Conservation (phyloP, 2,888 invertebrate genomes). For the Hymenopus coronatus region DNA sequence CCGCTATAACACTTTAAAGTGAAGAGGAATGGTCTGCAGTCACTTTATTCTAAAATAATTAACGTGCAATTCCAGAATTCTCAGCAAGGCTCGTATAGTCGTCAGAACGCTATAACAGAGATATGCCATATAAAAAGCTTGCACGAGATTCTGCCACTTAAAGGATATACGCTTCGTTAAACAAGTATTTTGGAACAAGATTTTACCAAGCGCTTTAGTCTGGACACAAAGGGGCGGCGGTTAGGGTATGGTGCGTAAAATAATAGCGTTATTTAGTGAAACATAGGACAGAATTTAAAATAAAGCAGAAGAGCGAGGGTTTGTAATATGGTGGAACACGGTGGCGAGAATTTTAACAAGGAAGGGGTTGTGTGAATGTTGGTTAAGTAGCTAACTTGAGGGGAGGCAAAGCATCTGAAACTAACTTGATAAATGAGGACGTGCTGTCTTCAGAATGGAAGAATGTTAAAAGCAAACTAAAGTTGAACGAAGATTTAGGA, state of each 20-base stretch:
- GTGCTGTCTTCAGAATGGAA: slow-evolving; percentile 29
- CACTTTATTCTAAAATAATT: no score
- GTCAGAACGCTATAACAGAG: no score
- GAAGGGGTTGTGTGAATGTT: slow-evolving; percentile 5
- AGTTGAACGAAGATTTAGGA: slow-evolving; percentile 29
- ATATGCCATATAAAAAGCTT: no score
- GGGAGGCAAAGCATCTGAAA: neutral
- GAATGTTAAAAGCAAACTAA: slow-evolving; percentile 30
- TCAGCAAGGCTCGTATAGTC: no score
- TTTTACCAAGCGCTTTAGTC: neutral
- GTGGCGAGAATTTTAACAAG: slow-evolving; percentile 31
- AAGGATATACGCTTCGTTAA: neutral
- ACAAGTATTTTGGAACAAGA: neutral
- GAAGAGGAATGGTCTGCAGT: no score
- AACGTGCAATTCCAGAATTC: no score
- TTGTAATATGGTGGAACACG: slow-evolving; percentile 25
- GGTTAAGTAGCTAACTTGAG: slow-evolving; percentile 4
- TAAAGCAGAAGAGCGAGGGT: slow-evolving; percentile 19
- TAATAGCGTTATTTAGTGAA: slow-evolving; percentile 28
- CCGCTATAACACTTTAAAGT: no score
- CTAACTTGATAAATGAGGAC: slow-evolving; percentile 28
- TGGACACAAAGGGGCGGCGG: neutral
- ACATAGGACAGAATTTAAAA: slow-evolving; percentile 27
- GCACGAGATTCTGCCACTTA: neutral
- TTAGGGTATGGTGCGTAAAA: slow-evolving; percentile 13